Evolutionary conservation across 2,113 vertebrate species (phyloP), one percentile per base, ranked within the genome.

Genomic region (Rhagologus leucostigma): DNA sequence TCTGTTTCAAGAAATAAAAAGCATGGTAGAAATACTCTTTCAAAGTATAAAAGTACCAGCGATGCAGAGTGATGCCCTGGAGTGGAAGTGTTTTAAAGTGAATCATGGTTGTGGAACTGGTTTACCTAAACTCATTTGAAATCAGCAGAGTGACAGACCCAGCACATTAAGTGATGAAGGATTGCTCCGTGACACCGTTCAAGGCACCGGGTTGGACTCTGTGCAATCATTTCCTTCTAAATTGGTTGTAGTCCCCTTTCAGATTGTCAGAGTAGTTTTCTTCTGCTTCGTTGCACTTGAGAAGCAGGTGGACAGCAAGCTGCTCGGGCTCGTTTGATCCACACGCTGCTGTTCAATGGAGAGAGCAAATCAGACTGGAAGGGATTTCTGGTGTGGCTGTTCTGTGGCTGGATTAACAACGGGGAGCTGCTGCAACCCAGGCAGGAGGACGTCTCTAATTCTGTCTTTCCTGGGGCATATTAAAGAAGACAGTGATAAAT

Each of bases 191-290:
- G 94, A 77, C 55, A 80, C 84, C 18, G 57, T 85, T 80, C 4
- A 2, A 95, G 90, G 88, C 91, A 90, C 75, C 0, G 11, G 78
- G 37, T 52, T 95, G 93, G 94, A 87, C 86, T 92, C 60, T 52
- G 75, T 1, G 29, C 95, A 97, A 95, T 97, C 95, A 92, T 97
- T 97, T 90, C 88, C 90, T 82, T 78, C 93, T 93, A 94, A 96
- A 97, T 96, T 97, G 95, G 76, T 95, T 96, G 95, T 95, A 78
- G 92, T 95, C 95, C 83, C 92, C 85, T 98, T 97, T 97, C 93
- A 98, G 92, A 84, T 94, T 97, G 97, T 98, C 97, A 96, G 95
- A 97, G 96, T 76, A 65, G 95, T 95, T 97, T 96, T 93, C 76
- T 96, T 95, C 94, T 97, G 96, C 95, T 94, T 94, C 46, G 1